Base-by-base conservation (phyloP, 1,140 invertebrate genomes). In the Drosophila sproati region DNA sequence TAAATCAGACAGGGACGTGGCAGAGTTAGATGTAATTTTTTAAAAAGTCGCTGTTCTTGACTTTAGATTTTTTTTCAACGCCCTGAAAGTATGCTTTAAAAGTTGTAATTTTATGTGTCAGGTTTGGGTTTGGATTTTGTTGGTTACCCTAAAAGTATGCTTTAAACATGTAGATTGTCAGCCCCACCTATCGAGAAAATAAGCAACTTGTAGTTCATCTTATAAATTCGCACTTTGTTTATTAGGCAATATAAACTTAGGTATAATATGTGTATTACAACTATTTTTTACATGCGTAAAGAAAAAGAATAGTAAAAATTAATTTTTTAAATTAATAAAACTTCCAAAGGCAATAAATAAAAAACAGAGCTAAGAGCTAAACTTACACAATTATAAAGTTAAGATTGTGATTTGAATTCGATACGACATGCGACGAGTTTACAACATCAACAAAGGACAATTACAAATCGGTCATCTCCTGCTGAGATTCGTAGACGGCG, bases 401-500 rank as follows among this genome's bases (percentile, higher is more conserved):
- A 78, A 51, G 39, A 48, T 82, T 69, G 73, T 48, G 69, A 77
- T 87, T 87, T 66, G 76, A 80, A 80, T 71, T 66, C 39, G 39
- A 43, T 20, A 20, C 60, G 60, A 78, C 64, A 78, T 20, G 20
- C 60, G 67, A 74, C 48, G 72, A 81, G 72, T 78, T 43, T 43
- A 76, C 52, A 72, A 64, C 48, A 83, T 80, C 75, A 78, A 80
- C 51, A 75, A 68, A 52, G 54, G 73, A 70, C 67, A 88, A 87
- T 88, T 92, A 92, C 83, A 92, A 82, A 83, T 92, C 91, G 57
- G 91, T 92, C 60, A 91, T 92, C 87, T 92, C 91, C 41, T 91
- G 85, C 43, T 92, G 91, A 88, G 87, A 91, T 83, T 92, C 91
- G 50, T 89, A 89, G 35, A 62, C 50, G 41, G 73, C 74, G 35